These are phyloP conservation scores for Podarcis siculus DNA, from an alignment of 2,797 vertebrate genomes.

Conservation along the genomic window DNA sequence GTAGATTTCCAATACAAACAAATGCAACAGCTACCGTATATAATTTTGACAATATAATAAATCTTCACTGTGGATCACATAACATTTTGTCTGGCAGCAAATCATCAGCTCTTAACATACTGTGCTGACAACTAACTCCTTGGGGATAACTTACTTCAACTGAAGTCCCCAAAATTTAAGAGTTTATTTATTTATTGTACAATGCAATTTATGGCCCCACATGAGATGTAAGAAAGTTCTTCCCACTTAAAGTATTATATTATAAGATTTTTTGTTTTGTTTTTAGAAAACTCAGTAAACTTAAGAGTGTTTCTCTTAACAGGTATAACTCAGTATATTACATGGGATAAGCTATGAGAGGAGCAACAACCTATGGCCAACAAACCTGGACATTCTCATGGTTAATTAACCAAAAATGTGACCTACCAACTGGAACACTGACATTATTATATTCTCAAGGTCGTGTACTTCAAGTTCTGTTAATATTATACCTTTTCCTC, in stretches of 20 bases:
- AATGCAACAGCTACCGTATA: neutral
- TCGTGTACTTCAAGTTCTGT: constrained; percentile 38
- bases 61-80: neutral
- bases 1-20: neutral
- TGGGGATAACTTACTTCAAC: neutral
- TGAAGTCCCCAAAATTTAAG: neutral
- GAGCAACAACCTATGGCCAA: constrained; percentile 4
- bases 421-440: constrained; percentile 23
- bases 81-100: neutral
- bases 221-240: fast-evolving
- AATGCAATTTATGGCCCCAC: neutral
- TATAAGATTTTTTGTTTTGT: neutral
- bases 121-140: neutral
- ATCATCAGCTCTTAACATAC: neutral
- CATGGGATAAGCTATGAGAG: neutral
- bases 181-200: neutral
- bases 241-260: neutral
- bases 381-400: constrained; percentile 39
- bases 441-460: constrained; percentile 44
- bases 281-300: neutral
- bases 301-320: neutral
- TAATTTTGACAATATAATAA: neutral
- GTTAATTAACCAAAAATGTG: constrained; percentile 46
- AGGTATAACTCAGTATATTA: neutral
- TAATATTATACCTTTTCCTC: constrained; percentile 41